Evolutionary conservation across 2,113 vertebrate species (phyloP).

Genomic region (Apeltes quadracus): DNA sequence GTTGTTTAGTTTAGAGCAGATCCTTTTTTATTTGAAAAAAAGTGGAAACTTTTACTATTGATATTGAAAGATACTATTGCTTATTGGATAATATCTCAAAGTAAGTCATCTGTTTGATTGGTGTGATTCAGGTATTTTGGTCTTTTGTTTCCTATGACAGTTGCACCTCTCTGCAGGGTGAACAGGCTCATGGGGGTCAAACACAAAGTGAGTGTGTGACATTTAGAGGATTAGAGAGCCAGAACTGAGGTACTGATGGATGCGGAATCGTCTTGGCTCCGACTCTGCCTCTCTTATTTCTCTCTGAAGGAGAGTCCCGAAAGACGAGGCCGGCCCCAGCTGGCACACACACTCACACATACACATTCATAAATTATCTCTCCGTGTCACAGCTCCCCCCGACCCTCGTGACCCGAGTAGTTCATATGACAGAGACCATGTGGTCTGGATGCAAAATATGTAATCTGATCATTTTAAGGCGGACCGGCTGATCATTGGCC

Average conservation of each 20-base stretch:
- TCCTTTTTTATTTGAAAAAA: background rate
- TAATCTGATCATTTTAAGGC: slow-evolving; percentile 68
- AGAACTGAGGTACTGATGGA: slow-evolving; percentile 46
- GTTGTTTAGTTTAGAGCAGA: background rate
- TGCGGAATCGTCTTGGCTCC: slow-evolving; percentile 47
- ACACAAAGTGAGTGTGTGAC: slow-evolving; percentile 41
- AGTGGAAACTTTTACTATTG: background rate
- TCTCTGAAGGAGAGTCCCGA: slow-evolving; percentile 26
- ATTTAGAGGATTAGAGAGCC: slow-evolving; percentile 23
- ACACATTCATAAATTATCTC: slow-evolving; percentile 22
- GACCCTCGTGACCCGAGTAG: slow-evolving; percentile 35
- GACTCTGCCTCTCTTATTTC: slow-evolving; percentile 42
- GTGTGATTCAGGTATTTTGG: background rate
- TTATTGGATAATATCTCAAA: background rate
- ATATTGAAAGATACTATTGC: background rate
- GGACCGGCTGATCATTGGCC: slow-evolving; percentile 45
- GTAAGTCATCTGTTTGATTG: background rate
- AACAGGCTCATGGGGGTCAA: background rate
- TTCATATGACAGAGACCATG: slow-evolving; percentile 52
- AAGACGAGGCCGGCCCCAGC: slow-evolving; percentile 30
- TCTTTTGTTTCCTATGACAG: slow-evolving; percentile 11
- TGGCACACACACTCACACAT: slow-evolving; percentile 10
- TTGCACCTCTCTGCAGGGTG: background rate
- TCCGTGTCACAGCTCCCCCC: slow-evolving; percentile 10
- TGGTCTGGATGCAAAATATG: slow-evolving; percentile 36